Evolutionary conservation across 2,888 invertebrate species (phyloP).

Genomic region (Lasioglossum pauxillum): DNA sequence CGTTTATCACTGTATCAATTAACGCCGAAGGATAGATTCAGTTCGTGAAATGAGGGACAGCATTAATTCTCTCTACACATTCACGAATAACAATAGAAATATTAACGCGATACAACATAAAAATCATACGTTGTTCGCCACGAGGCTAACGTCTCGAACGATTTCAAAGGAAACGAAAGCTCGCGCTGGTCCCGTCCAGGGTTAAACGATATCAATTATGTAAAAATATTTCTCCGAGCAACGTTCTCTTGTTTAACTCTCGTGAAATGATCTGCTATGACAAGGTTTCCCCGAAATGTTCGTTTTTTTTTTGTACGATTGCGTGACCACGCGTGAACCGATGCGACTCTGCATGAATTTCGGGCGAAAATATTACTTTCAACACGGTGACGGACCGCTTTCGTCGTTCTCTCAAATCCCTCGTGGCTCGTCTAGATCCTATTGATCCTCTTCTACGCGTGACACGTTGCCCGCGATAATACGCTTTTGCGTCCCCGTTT

Average conservation of each 20-base stretch:
- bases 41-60: too few species aligned
- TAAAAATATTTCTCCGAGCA: neutral
- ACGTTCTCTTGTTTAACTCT: neutral
- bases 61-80: too few species aligned
- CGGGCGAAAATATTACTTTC: constrained; percentile 5
- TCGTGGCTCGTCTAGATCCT: constrained; percentile 21
- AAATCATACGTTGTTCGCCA: constrained; percentile 27
- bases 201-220: constrained; percentile 30
- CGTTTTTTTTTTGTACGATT: neutral
- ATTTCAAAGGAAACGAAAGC: constrained; percentile 10
- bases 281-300: neutral
- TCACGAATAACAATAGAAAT: constrained; percentile 26
- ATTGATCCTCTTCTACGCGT: neutral
- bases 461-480: constrained; percentile 23
- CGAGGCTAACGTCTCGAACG: constrained; percentile 14
- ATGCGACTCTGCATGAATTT: constrained; percentile 17
- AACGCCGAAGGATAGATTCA: too few species aligned
- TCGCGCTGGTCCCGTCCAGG: constrained; percentile 25
- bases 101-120: constrained; percentile 3
- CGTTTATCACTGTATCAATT: too few species aligned
- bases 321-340: constrained; percentile 18
- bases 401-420: constrained; percentile 11
- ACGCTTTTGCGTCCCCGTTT: constrained; percentile 60
- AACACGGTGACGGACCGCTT: constrained; percentile 5
- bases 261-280: constrained; percentile 9